A percentile compares a stretch with the other conserved stretches of the same genome.
These are phyloP conservation scores for Bedellia somnulentella DNA, from an alignment of 2,888 invertebrate genomes.

Conservation along the genomic window DNA sequence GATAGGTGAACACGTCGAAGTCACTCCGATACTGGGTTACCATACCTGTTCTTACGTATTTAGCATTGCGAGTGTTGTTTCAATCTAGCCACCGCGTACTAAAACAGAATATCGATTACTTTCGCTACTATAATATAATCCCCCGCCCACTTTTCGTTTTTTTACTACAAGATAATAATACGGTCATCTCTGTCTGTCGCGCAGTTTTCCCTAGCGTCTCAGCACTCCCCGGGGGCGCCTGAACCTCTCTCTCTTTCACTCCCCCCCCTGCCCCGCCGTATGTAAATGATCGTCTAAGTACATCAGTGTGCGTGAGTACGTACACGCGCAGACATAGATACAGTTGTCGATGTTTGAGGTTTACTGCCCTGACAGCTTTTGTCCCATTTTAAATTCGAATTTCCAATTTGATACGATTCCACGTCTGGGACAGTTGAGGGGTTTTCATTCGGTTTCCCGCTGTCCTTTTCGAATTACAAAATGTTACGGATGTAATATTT, in stretches of 20 bases:
- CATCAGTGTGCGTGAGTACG: slow-evolving; percentile 32
- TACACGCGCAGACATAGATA: slow-evolving; percentile 21
- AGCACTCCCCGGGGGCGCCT: slow-evolving; percentile 22
- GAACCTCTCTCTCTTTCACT: slow-evolving; percentile 22
- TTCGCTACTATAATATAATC: slow-evolving; percentile 64
- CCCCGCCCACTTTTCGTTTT: slow-evolving; percentile 62
- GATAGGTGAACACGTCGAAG: no score
- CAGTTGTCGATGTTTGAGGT: slow-evolving; percentile 31
- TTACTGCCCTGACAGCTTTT: slow-evolving; percentile 55
- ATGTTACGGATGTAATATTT: no score
- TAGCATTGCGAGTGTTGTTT: no score
- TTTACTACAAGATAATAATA: slow-evolving; percentile 50
- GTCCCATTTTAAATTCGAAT: slow-evolving; percentile 52
- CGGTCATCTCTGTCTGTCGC: slow-evolving; percentile 45
- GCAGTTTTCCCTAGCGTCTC: slow-evolving; percentile 24
- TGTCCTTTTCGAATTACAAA: no score
- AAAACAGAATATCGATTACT: slow-evolving; percentile 64
- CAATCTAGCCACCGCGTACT: slow-evolving; percentile 57
- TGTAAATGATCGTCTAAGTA: slow-evolving; percentile 57
- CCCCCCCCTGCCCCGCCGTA: slow-evolving; percentile 36
- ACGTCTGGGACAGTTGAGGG: slow-evolving; percentile 19
- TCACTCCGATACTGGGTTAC: no score
- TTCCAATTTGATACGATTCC: slow-evolving; percentile 32
- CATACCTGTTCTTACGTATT: no score
- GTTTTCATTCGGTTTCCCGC: slow-evolving; percentile 13